These are phyloP conservation scores for Pomacea canaliculata DNA, from an alignment of 2,888 invertebrate genomes.

Conservation along the genomic window DNA sequence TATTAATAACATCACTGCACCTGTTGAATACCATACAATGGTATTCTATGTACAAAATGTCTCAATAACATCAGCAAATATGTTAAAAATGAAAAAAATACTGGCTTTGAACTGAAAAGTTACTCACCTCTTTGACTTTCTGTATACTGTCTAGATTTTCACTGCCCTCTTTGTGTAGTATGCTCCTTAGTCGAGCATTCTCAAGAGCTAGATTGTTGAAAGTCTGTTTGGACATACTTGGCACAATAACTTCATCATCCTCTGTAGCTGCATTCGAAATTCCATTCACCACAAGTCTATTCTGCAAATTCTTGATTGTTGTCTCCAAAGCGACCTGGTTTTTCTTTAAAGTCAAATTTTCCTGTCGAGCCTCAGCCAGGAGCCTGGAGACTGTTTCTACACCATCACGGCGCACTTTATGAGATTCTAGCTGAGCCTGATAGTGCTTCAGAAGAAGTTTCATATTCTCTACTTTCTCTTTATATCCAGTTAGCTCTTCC, in stretches of 20 bases:
- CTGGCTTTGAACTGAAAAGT: background rate
- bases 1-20: too few relatives aligned
- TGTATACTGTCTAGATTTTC: constrained; percentile 14
- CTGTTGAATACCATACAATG: too few relatives aligned
- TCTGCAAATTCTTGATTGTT: constrained; percentile 52
- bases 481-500: constrained; percentile 39
- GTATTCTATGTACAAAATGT: too few relatives aligned
- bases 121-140: background rate
- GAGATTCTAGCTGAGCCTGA: constrained; percentile 46
- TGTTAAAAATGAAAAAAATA: too few relatives aligned
- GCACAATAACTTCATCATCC: constrained; percentile 57
- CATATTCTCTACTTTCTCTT: constrained; percentile 43
- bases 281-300: constrained; percentile 47
- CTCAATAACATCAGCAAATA: too few relatives aligned
- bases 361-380: constrained; percentile 53
- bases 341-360: constrained; percentile 43
- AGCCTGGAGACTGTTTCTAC: constrained; percentile 56
- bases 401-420: constrained; percentile 51
- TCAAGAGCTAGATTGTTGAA: constrained; percentile 57
- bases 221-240: constrained; percentile 53
- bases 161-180: constrained; percentile 29
- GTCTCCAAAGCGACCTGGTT: constrained; percentile 48
- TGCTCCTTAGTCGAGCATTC: constrained; percentile 50
- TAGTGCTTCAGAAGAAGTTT: constrained; percentile 37
- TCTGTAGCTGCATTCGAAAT: constrained; percentile 43